Conservation (phyloP, 2,888 invertebrate genomes). For the Lasius fuliginosus region DNA sequence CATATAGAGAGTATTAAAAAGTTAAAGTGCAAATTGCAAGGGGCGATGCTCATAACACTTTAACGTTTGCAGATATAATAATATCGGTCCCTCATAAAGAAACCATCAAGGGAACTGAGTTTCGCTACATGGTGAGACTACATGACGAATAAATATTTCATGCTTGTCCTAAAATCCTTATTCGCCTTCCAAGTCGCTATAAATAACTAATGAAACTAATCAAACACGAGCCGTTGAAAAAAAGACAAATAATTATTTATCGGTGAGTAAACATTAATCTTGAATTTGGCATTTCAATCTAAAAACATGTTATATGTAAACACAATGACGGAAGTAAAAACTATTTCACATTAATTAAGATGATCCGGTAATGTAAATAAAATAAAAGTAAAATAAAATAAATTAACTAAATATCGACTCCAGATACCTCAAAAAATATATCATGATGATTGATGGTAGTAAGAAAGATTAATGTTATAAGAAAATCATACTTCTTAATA, state of each 20-base stretch:
- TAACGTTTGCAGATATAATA: slow-evolving; percentile 16
- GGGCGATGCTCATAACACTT: slow-evolving; percentile 7
- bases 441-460: not conserved
- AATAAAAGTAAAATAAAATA: not conserved
- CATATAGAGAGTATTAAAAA: slow-evolving; percentile 24
- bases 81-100: slow-evolving; percentile 11
- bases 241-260: not conserved
- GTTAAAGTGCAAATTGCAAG: slow-evolving; percentile 34
- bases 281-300: not conserved
- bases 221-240: not conserved
- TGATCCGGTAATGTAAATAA: not conserved
- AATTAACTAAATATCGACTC: not conserved
- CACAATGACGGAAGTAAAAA: not conserved
- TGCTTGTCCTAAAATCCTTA: not conserved
- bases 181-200: not conserved
- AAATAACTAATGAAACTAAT: not conserved
- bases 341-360: not conserved
- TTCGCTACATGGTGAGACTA: not conserved
- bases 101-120: slow-evolving; percentile 6
- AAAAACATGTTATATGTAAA: not conserved
- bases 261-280: not conserved
- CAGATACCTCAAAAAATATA: not conserved
- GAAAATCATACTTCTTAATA: slow-evolving; percentile 7
- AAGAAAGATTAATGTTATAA: not conserved
- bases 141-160: not conserved